These are phyloP conservation scores for Pangasius macronema DNA, from an alignment of 2,797 vertebrate genomes.

Conservation along the genomic window DNA sequence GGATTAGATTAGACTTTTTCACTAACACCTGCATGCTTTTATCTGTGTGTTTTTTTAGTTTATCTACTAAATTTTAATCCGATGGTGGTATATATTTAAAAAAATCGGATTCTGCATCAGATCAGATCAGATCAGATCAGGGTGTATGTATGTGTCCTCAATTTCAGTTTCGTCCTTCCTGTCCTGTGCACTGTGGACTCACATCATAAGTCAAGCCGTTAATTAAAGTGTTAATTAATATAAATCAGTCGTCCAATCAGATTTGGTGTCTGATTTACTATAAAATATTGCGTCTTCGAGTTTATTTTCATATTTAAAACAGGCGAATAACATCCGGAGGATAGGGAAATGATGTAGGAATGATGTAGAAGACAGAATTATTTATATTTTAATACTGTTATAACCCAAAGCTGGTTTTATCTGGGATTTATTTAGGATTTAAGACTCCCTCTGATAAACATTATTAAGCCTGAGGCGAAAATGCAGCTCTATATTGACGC, in stretches of 20 bases:
- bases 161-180: neutral
- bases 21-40: neutral
- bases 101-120: neutral
- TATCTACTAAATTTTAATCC: neutral
- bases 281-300: too few species aligned
- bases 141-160: neutral
- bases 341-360: neutral
- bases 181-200: neutral
- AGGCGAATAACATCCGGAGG: neutral
- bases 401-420: neutral
- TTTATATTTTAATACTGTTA: neutral
- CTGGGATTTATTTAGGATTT: neutral
- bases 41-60: neutral
- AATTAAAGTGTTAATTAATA: constrained; percentile 29
- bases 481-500: neutral
- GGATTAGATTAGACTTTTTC: neutral
- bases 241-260: constrained; percentile 51
- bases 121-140: neutral
- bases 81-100: neutral
- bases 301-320: neutral
- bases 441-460: neutral
- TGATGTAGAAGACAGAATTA: too few species aligned
- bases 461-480: neutral
- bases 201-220: neutral
- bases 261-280: constrained; percentile 3